Evolutionary conservation across 1,140 invertebrate species (phyloP).

Genomic region (Ephestia elutella): DNA sequence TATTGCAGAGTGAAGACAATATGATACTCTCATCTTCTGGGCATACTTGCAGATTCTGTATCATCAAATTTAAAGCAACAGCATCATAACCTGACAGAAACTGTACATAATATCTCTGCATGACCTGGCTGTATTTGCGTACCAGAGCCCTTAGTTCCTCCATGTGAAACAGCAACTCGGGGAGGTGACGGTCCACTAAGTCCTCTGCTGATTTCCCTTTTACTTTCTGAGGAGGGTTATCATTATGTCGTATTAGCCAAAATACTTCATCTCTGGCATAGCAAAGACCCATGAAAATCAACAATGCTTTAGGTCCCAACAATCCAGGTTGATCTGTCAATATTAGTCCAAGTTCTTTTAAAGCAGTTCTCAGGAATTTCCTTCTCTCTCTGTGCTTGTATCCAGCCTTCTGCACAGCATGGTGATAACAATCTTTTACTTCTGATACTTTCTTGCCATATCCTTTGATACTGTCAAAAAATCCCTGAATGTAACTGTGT

Average conservation of each 20-base stretch:
- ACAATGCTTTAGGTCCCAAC: constrained; percentile 96
- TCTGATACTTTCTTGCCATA: constrained; percentile 94
- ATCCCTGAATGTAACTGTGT: constrained; percentile 93
- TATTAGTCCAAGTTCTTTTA: constrained; percentile 96
- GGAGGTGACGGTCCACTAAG: constrained; percentile 93
- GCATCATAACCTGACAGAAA: constrained; percentile 97
- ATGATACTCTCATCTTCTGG: constrained; percentile 97
- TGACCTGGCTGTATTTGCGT: constrained; percentile 96
- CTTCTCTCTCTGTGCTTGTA: constrained; percentile 94
- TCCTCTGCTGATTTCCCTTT: constrained; percentile 92
- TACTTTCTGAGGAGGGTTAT: constrained; percentile 90
- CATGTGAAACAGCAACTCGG: constrained; percentile 98
- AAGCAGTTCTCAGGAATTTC: constrained; percentile 95
- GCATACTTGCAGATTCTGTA: constrained; percentile 88
- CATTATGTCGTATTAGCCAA: constrained; percentile 97
- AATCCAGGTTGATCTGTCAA: constrained; percentile 98
- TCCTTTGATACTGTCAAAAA: constrained; percentile 97
- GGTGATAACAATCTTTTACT: constrained; percentile 94
- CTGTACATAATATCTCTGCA: constrained; percentile 98
- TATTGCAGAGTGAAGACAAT: constrained; percentile 93
- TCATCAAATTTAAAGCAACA: constrained; percentile 91
- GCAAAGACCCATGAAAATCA: constrained; percentile 96
- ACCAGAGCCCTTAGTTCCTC: constrained; percentile 95
- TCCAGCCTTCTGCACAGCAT: constrained; percentile 91
- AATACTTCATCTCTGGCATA: constrained; percentile 97